These are phyloP conservation scores for Perodicticus potto DNA, from an alignment of 2,797 vertebrate genomes.

Conservation along the genomic window DNA sequence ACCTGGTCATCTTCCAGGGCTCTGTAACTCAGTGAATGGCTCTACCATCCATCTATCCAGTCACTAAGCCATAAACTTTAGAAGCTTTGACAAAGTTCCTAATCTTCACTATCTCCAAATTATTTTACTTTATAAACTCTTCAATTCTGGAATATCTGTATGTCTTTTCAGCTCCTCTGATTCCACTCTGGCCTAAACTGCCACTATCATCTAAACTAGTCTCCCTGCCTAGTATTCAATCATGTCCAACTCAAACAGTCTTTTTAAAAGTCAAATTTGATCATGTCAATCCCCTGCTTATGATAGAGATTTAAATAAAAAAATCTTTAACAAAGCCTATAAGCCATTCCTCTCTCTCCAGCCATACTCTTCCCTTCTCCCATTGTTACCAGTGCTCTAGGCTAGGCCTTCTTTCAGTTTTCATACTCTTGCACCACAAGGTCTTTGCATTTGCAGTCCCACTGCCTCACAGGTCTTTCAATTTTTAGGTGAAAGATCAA, in stretches of 20 bases:
- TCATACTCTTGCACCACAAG: neutral
- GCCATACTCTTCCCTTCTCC: neutral
- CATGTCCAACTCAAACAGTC: neutral
- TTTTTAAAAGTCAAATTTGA: constrained; percentile 27
- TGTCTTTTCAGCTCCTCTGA: neutral
- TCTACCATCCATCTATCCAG: neutral
- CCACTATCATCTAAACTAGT: neutral
- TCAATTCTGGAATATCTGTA: neutral
- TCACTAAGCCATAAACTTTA: constrained; percentile 27
- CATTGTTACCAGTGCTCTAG: neutral
- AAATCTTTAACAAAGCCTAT: neutral
- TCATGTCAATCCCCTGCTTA: neutral
- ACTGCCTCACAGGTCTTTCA: neutral
- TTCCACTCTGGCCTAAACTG: constrained; percentile 1
- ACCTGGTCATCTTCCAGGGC: neutral
- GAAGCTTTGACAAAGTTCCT: constrained; percentile 5
- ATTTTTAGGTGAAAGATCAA: constrained; percentile 44
- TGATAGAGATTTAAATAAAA: neutral
- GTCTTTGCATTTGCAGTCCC: neutral
- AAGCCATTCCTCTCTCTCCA: neutral
- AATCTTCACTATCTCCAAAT: neutral
- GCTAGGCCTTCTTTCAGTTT: constrained; percentile 19
- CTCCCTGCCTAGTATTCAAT: neutral
- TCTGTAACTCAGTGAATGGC: neutral
- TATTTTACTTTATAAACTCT: neutral